These are phyloP conservation scores for Euthynnus affinis DNA, from an alignment of 2,797 vertebrate species.

Conservation along the genomic window DNA sequence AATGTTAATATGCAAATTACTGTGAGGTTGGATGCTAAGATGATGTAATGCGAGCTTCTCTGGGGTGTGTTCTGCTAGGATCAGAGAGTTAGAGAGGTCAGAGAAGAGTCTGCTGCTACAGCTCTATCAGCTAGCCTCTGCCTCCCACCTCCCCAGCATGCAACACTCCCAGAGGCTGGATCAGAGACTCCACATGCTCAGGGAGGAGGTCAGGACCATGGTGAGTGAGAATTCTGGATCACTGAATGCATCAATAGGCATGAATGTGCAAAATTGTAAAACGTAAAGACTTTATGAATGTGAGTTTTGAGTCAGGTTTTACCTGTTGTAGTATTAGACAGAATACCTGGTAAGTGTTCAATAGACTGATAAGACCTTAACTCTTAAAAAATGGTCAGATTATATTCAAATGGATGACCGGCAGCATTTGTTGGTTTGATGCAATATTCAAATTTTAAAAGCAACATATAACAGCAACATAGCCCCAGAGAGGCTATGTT, in stretches of 20 bases:
- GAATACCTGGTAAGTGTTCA: not conserved
- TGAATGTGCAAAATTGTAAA: not conserved
- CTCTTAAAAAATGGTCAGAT: not conserved
- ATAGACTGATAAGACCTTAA: not conserved
- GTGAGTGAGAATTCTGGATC: constrained; percentile 62
- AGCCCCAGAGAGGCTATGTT: not conserved
- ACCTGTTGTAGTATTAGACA: not conserved
- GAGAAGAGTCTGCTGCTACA: constrained; percentile 75
- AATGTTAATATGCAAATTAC: not conserved
- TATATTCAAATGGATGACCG: not conserved
- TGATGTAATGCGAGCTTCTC: constrained; percentile 27
- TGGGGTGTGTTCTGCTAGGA: constrained; percentile 62
- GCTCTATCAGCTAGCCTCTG: constrained; percentile 61
- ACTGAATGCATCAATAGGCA: not conserved
- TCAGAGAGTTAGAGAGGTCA: constrained; percentile 79
- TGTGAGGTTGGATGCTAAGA: constrained; percentile 1
- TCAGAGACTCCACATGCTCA: constrained; percentile 82
- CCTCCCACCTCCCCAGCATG: constrained; percentile 65
- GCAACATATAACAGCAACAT: not conserved
- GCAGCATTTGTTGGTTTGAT: not conserved
- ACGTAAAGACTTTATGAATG: not conserved
- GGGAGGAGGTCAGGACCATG: constrained; percentile 80
- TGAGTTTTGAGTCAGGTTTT: not conserved
- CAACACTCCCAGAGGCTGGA: constrained; percentile 80
- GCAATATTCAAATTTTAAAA: not conserved